A percentile compares a stretch with the other conserved stretches of the same genome.
These are phyloP conservation scores for Psettodes erumei DNA, from an alignment of 2,113 vertebrate genomes.

Conservation along the genomic window DNA sequence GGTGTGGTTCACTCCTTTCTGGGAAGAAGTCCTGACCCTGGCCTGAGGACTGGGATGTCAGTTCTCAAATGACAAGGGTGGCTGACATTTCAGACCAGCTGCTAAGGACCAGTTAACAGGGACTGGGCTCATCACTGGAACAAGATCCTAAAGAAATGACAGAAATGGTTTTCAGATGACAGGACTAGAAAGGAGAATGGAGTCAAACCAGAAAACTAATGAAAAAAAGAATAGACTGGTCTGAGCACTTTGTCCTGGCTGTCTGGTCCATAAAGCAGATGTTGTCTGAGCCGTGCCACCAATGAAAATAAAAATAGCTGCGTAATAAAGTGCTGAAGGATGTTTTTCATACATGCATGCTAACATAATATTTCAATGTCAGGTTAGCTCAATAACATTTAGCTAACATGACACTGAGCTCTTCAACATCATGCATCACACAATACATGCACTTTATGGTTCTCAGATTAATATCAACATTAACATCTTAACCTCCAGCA, in stretches of 20 bases:
- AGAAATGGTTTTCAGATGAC: background rate
- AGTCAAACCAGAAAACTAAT: background rate
- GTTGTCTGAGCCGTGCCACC: background rate
- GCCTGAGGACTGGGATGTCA: background rate
- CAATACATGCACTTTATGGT: background rate
- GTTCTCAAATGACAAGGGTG: constrained; percentile 25
- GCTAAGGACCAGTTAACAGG: background rate
- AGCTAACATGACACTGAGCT: background rate
- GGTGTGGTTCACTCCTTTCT: constrained; percentile 1
- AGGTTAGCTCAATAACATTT: background rate
- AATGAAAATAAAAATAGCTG: background rate
- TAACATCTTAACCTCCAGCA: background rate
- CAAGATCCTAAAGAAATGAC: background rate
- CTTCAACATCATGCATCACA: background rate
- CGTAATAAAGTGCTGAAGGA: background rate
- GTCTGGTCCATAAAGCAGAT: background rate
- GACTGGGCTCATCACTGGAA: background rate
- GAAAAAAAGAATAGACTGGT: background rate
- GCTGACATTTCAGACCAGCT: constrained; percentile 48
- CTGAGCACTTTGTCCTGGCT: no score
- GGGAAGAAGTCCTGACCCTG: background rate
- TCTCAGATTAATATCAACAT: background rate
- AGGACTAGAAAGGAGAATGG: background rate
- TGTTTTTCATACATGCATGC: background rate
- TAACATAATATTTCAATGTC: background rate